Evolutionary conservation across 2,888 invertebrate genomes (phyloP), one percentile per base, ranked within the genome.

Genomic region (Trimorus sp.): DNA sequence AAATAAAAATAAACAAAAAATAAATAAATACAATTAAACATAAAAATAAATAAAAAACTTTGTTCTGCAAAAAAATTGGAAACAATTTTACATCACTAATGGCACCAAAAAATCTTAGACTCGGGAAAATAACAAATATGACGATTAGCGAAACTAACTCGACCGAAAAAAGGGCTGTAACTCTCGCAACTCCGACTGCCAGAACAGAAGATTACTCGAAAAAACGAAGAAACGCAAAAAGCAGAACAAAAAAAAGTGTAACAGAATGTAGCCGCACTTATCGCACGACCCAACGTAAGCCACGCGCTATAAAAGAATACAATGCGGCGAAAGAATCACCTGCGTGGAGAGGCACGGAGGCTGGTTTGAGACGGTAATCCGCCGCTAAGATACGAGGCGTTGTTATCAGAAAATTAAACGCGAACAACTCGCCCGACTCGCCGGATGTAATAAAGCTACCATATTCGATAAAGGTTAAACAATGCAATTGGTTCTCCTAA

Each of bases 341-440:
- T 70, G 51, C 42, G 59, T 60, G 42, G 60, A 60, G 53, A 11
- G 49, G 40, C 6, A 45, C 59, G 8, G 60, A 60, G 53, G 36
- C 60, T 42, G 60, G 45, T 51, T 66, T 51, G 74, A 74, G 74
- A 66, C 66, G 48, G 65, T 74, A 74, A 74, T 74, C 63, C 65
- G 58, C 49, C 40, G 7, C 49, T 65, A 42, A 74, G 65, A 74
- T 74, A 74, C 65, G 74, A 65, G 58, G 65, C 65, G 56, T 56
- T 63, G 73, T 40, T 74, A 65, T 74, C 74, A 74, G 65, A 74
- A 65, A 74, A 74, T 74, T 74, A 74, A 74, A 74, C 51, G 58
- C 56, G 65, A 73, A 63, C 49, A 58, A 74, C 63, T 74, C 65
- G 65, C 65, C 58, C 49, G 58, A 58, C 65, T 58, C 48, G 38